phyloP scores from a whole-genome alignment of 1,140 invertebrate species.

The Daktulosphaira vitifoliae region DNA sequence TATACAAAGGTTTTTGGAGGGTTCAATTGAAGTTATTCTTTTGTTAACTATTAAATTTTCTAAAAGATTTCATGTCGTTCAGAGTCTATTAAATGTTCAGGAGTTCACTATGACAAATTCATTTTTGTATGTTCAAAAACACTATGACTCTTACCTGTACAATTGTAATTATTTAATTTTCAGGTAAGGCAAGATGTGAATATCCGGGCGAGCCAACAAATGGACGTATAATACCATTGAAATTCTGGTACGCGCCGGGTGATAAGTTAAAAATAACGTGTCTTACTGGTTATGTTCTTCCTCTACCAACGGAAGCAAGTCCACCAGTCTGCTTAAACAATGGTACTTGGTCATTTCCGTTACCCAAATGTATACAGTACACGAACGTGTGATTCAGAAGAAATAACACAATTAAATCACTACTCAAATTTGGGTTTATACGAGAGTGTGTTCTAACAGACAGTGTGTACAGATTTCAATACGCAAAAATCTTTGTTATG shows the following conservation, averaged over 20 bases:
- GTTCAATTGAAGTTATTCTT: too few species aligned
- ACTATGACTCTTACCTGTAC: too few species aligned
- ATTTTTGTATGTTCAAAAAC: too few species aligned
- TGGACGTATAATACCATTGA: slow-evolving; percentile 60
- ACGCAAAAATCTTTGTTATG: background rate
- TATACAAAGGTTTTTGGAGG: background rate
- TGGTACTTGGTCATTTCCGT: slow-evolving; percentile 39
- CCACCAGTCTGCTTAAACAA: slow-evolving; percentile 37
- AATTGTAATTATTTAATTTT: too few species aligned
- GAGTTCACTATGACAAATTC: too few species aligned
- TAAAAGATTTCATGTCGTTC: too few species aligned
- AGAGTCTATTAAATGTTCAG: too few species aligned
- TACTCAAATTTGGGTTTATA: too few species aligned
- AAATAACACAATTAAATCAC: too few species aligned
- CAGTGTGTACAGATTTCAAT: background rate
- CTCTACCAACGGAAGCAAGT: slow-evolving; percentile 37
- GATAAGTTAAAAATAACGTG: slow-evolving; percentile 64
- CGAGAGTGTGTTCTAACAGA: background rate
- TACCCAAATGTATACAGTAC: slow-evolving; percentile 41
- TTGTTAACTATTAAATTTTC: too few species aligned
- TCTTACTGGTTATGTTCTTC: slow-evolving; percentile 54
- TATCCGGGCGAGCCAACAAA: slow-evolving; percentile 64
- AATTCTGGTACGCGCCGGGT: slow-evolving; percentile 66
- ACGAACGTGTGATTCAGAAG: slow-evolving; percentile 38
- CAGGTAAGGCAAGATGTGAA: slow-evolving; percentile 64